Base-by-base conservation (phyloP, 1,140 invertebrate genomes). In the Amphibalanus amphitrite region DNA sequence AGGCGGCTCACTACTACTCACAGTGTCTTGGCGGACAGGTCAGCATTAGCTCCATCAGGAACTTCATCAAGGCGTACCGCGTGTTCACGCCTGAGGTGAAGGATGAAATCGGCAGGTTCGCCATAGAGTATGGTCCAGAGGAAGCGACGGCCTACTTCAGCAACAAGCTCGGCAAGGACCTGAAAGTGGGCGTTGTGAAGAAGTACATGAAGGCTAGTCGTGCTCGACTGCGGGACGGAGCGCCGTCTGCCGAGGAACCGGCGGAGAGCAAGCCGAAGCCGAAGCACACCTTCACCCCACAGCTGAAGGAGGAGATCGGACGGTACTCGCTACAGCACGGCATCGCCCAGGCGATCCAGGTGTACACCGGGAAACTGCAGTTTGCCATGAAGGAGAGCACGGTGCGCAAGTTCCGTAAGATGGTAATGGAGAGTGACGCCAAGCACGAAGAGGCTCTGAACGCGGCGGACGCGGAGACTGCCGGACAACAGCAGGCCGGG, bases 1-100 rank as follows among this genome's bases (percentile, higher is more conserved):
- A 73, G 40, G 76, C 77, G 25, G 74, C 73, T 28, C 69, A 71
- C 3, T 70, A 75, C 69, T 77, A 73, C 75, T 76, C 75, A 20
- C 71, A 72, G 29, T 70, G 72, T n/a, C 72, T 80, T 23, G 79
- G 78, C 29, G 75, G 72, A 25, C 70, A 74, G 17, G 77, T 80
- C 23, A 79, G 77, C 76, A 78, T 80, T 70, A 79, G 78, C 73
- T 80, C 78, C 30, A 76, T 81, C 28, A 73, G 80, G 69, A 81
- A 80, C 73, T 77, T 80, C 69, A 76, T 80, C 65, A 79, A 79
- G 73, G 73, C 76, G 0, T 77, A 77, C 72, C 74, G 76, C 71
- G 73, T 72, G 47, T 80, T 78, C 70, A 76, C 76, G 15, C 74
- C 78, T n/a, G 73, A 77, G 65, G 69, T 78, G 4, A 78, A 78